Base-by-base conservation (phyloP, 2,797 vertebrate genomes). In the Amphiprion clarkii region DNA sequence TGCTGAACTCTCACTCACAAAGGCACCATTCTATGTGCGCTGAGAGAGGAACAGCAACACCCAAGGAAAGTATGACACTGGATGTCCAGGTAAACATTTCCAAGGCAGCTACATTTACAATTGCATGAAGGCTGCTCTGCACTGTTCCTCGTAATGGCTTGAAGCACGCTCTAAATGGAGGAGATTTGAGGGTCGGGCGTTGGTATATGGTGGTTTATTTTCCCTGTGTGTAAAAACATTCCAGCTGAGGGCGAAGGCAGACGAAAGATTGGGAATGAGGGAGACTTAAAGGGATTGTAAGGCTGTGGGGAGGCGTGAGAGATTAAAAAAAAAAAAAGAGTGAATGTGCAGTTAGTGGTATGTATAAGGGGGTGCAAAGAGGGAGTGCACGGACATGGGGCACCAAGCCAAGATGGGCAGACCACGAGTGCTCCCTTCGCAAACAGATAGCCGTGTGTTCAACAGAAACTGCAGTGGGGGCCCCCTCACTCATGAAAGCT, bases 361-460 rank as follows among this genome's bases (percentile, higher is more conserved):
- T 90, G 67, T 76, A 46, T 64, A 44, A 63, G 65, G 70, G 79
- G 70, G 66, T 73, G 70, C 23, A 25, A 51, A 58, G 67, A 75
- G 67, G 69, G 67, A 46, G 71, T 13, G 63, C 75, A 67, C 6
- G 67, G 73, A 78, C 71, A 56, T 7, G 31, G 59, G 87, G 92
- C 82, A 84, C 64, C 59, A 36, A 44, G 89, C 83, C 89, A 89
- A 84, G 71, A 54, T 12, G 74, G 76, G 78, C 62, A 76, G 83
- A 91, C 79, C 79, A 23, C 68, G 46, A 89, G 82, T 40, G 57
- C 78, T 84, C 79, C 79, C 69, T 89, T 79, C 33, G 36, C 68
- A 83, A 92, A 95, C 94, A 95, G 87, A 89, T 83, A 84, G 81
- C 78, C 48, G 77, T 93, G 93, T 94, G 91, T 94, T 94, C 60